These are phyloP conservation scores for Thera obeliscata DNA, from an alignment of 2,888 invertebrate species.

Conservation along the genomic window DNA sequence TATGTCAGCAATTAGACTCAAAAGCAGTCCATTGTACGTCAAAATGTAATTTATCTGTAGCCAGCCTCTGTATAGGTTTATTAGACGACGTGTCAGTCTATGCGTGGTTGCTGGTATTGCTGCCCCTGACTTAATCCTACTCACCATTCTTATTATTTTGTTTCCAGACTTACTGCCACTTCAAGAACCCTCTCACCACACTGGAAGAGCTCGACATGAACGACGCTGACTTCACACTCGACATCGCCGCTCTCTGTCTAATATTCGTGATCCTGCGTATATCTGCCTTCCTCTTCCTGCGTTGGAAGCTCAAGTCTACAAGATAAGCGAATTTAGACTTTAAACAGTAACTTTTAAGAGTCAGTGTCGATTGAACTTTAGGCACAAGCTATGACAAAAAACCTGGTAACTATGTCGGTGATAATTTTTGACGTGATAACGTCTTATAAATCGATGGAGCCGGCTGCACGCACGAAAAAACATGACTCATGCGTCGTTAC, in stretches of 20 bases:
- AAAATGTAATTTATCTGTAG: too few species aligned
- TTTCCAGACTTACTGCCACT: slow-evolving; percentile 91
- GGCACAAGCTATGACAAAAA: slow-evolving; percentile 11
- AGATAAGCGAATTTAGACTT: slow-evolving; percentile 80
- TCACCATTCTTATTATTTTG: not conserved
- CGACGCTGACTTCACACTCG: slow-evolving; percentile 90
- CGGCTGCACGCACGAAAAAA: too few species aligned
- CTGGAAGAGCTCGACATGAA: slow-evolving; percentile 94
- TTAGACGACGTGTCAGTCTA: too few species aligned
- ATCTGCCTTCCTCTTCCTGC: slow-evolving; percentile 92
- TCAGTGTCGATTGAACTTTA: slow-evolving; percentile 22
- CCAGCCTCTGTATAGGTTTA: too few species aligned
- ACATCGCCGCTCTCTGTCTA: slow-evolving; percentile 90
- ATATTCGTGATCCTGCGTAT: slow-evolving; percentile 92
- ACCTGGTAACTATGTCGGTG: not conserved
- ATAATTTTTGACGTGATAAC: too few species aligned
- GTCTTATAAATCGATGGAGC: too few species aligned
- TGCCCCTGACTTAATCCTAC: too few species aligned
- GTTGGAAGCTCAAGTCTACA: slow-evolving; percentile 93
- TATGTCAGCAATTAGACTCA: too few species aligned
- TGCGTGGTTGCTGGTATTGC: too few species aligned
- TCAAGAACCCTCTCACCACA: slow-evolving; percentile 92
- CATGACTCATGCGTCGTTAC: too few species aligned
- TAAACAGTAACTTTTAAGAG: slow-evolving; percentile 21
- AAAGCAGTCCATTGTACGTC: too few species aligned